These are phyloP conservation scores for Myiopsitta monachus DNA, from an alignment of 2,113 vertebrate species.

Conservation along the genomic window DNA sequence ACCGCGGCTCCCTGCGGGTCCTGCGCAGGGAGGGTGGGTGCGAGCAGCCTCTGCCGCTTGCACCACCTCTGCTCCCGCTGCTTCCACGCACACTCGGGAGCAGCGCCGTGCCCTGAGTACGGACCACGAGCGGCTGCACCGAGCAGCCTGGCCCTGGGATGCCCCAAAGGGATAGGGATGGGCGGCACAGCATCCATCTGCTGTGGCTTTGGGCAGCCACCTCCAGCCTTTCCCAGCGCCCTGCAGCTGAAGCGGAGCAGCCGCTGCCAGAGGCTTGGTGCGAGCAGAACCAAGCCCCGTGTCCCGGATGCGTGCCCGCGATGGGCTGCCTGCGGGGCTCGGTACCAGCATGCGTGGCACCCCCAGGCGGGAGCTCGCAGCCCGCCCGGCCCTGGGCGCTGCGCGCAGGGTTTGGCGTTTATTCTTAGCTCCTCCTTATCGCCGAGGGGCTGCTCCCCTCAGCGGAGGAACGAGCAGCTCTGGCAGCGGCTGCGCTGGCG, in stretches of 20 bases:
- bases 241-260: neutral
- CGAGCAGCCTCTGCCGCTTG: neutral
- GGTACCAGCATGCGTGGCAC: neutral
- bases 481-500: neutral
- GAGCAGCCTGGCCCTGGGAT: neutral
- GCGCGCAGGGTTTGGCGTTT: neutral
- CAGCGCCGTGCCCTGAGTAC: neutral
- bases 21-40: neutral
- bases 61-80: neutral
- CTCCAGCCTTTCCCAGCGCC: neutral
- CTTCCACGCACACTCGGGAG: neutral
- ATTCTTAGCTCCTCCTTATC: constrained; percentile 3
- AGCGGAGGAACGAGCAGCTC: neutral
- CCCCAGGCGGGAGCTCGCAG: neutral
- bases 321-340: neutral
- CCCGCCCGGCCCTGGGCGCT: neutral
- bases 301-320: rapidly evolving
- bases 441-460: neutral
- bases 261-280: neutral
- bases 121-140: neutral
- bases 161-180: neutral
- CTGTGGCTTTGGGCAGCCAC: neutral
- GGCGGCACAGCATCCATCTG: rapidly evolving
- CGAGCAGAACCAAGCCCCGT: neutral
- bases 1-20: neutral